phyloP scores from a whole-genome alignment of 2,888 invertebrate genomes.

The Lasioglossum lativentre region DNA sequence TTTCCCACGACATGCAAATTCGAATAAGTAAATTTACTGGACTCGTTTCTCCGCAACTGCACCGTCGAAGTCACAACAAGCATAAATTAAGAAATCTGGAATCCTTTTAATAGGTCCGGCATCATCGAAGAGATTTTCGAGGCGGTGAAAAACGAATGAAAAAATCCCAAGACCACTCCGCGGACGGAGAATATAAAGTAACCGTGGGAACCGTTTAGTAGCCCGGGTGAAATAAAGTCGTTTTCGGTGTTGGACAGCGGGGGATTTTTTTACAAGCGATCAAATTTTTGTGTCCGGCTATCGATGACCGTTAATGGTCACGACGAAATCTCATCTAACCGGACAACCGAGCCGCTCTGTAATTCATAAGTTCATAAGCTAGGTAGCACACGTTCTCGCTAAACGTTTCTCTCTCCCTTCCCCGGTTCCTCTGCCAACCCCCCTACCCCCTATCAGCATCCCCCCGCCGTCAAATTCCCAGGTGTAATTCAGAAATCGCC shows the following conservation, averaged over 20 bases:
- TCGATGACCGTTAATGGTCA: background rate
- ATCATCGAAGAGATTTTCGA: background rate
- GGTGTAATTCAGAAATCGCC: conserved; percentile 47
- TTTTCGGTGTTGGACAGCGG: background rate
- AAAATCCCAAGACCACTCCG: no score
- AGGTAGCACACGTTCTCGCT: background rate
- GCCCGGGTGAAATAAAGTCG: background rate
- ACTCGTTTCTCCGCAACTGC: no score
- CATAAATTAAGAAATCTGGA: no score
- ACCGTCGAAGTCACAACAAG: no score
- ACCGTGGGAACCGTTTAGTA: background rate
- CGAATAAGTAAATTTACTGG: no score
- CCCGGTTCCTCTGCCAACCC: conserved; percentile 6
- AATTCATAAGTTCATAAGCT: conserved; percentile 59
- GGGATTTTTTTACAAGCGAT: background rate
- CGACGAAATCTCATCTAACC: background rate
- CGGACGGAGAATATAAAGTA: background rate
- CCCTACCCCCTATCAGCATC: no score
- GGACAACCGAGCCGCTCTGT: conserved; percentile 33
- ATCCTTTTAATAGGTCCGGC: no score
- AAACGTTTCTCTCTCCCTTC: conserved; percentile 2
- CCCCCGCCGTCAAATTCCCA: background rate
- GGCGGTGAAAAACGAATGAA: background rate
- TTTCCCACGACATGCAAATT: no score
- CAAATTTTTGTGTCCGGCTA: background rate